Base-by-base conservation (phyloP, 2,888 invertebrate genomes). In the Drosophila formosana region DNA sequence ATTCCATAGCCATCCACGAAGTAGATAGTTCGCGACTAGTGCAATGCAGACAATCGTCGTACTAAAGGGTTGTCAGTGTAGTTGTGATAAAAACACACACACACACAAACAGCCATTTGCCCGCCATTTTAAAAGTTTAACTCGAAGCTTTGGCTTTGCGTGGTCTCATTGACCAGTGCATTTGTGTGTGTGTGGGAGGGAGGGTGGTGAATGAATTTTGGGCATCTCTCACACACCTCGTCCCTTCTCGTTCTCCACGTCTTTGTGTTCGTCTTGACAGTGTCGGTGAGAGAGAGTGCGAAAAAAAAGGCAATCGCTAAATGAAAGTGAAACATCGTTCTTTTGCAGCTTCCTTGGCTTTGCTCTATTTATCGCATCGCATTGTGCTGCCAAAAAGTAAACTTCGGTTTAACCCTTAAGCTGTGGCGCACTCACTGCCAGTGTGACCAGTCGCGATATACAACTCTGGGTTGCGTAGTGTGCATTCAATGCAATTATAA, bases 111-210 rank as follows among this genome's bases (percentile, higher is more conserved):
- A 28, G 8, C 37, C 45, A 66, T 53, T 62, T 49, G 67, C 77
- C 70, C 87, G 87, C 84, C 84, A 83, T 83, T 84, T 86, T 83
- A 86, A 73, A 86, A 86, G 72, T 81, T 83, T 70, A 65, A 61
- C 78, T 67, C 65, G 68, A 83, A 87, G 82, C 81, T 82, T 73
- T 64, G 34, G 61, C 56, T 61, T 74, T 71, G 65, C 68, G 69
- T 68, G 50, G 60, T 49, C 39, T 49, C 39, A 67, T 60, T 62
- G 45, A 28, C 49, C 55, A 73, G 43, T 76, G 69, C 74, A 73
- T 64, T 61, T 47, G 58, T 25, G 18, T 47, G 61, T 50, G 61
- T 18, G n/a, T 30, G 62, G 41, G 51, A 26, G 62, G 41, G 46
- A n/a, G 4, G 47, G 25, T 18, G 9, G 41, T 37, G 28, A 41